A percentile compares a stretch with the other conserved stretches of the same genome.
phyloP scores from a whole-genome alignment of 64 coral and sea anemone species.

The Pocillopora damicornis region DNA sequence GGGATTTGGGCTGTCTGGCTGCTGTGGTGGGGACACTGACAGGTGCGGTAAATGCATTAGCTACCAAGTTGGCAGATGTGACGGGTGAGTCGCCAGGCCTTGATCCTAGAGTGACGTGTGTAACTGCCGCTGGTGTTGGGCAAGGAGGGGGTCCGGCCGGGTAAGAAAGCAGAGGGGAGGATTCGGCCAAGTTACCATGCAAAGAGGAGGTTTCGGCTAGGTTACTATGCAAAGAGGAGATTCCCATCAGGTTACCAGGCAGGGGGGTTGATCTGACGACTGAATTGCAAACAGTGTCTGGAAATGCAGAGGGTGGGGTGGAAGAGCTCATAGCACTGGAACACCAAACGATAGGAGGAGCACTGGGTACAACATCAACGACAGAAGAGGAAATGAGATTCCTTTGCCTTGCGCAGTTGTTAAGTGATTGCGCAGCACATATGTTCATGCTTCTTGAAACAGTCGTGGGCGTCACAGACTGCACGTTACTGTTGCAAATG shows the following conservation, averaged over 20 bases:
- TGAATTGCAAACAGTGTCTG: neutral
- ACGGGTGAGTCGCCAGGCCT: neutral
- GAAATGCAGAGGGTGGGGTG: neutral
- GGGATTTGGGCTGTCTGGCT: too few relatives aligned
- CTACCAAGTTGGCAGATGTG: neutral
- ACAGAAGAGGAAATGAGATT: neutral
- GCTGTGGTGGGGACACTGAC: neutral
- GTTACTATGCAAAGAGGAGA: neutral
- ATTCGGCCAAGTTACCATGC: neutral
- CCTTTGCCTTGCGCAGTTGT: neutral
- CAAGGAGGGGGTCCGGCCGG: neutral
- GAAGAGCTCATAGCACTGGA: neutral
- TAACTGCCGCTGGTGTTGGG: neutral
- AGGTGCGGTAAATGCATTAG: neutral
- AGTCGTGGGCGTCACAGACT: neutral
- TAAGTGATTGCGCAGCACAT: too few relatives aligned
- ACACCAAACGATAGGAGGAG: neutral
- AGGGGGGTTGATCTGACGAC: neutral
- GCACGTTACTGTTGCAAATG: neutral
- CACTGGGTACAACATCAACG: neutral
- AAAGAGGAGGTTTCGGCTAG: neutral
- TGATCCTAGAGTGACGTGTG: neutral
- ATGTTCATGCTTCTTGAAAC: neutral
- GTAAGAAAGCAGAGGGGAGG: neutral
- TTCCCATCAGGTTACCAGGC: neutral